Evolutionary conservation across 1,140 invertebrate genomes (phyloP), one percentile per base, ranked within the genome.

Genomic region (Lysiphlebus fabarum): DNA sequence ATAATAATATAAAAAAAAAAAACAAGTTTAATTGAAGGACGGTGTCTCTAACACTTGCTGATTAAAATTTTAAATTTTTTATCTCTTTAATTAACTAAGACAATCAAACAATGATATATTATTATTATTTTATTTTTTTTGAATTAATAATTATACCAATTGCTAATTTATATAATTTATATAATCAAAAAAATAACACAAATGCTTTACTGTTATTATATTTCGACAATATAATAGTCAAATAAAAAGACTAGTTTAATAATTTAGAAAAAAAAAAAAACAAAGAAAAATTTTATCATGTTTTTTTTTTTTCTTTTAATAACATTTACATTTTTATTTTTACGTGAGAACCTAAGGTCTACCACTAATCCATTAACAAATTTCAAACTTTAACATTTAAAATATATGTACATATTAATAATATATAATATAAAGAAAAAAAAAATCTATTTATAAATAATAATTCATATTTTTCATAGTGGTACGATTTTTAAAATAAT

Each of bases 331-430:
- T 26, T n/a, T 48, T 37, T 56, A 5, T 41, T 53, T 10, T 42
- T 10, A 49, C 36, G 17, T 33, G 9, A 34, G 17, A n/a, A 49
- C 5, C 17, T 26, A 17, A 17, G 17, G 17, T 17, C 17, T 4
- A 38, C 17, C 7, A 48, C 34, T 45, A 36, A 51, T 53, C 17
- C 40, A 59, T 59, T 14, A 59, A 59, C 51, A 54, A 59, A 59
- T 59, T 59, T n/a, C 43, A 59, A 59, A 54, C 58, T 54, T 59
- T 36, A 59, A 59, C 58, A 59, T 54, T 38, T 53, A 47, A 36
- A 59, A 47, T 59, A 54, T 59, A 54, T 59, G 36, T 54, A 54
- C 58, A 59, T 53, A 7, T 7, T 26, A 44, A 53, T 53, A 53
- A 14, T 14, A 53, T 41, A 41, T 41, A 53, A 41, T 26, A 12